These are phyloP conservation scores for Carabus problematicus DNA, from an alignment of 2,888 invertebrate species.

Conservation along the genomic window DNA sequence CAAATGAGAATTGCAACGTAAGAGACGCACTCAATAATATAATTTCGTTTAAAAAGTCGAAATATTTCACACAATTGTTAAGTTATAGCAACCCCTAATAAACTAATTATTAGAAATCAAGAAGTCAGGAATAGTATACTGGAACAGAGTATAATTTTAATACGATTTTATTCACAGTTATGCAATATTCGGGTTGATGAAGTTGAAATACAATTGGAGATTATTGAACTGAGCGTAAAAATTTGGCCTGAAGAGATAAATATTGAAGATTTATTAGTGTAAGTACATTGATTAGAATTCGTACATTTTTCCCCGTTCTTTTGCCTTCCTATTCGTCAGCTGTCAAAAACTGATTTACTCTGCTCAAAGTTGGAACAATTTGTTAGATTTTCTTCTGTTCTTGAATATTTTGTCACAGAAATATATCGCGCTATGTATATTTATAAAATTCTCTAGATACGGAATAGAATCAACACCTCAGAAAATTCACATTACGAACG, in stretches of 20 bases:
- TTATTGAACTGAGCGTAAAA: conserved; percentile 34
- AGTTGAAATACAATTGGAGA: conserved; percentile 45
- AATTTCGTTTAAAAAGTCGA: too few species aligned
- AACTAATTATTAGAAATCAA: conserved; percentile 10
- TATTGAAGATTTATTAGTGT: conserved; percentile 15
- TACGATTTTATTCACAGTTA: conserved; percentile 27
- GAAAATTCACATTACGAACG: conserved; percentile 35
- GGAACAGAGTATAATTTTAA: background rate
- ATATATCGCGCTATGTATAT: background rate
- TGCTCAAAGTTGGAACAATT: conserved; percentile 21
- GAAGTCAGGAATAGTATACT: conserved; percentile 10
- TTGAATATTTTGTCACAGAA: background rate
- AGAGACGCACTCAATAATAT: too few species aligned
- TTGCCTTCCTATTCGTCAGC: too few species aligned
- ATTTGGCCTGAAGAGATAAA: conserved; percentile 41
- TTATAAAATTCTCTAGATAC: conserved; percentile 13
- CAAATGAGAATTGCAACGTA: too few species aligned
- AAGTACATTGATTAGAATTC: too few species aligned
- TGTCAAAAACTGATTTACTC: conserved; percentile 4
- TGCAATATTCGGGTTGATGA: conserved; percentile 46
- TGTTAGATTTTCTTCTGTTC: too few species aligned
- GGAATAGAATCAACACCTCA: conserved; percentile 28
- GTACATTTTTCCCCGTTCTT: too few species aligned
- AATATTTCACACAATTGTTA: too few species aligned
- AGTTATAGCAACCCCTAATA: too few species aligned